Percentiles rank a stretch among this genome's conserved stretches.
Conservation (phyloP, 2,797 vertebrate genomes). For the Sebastes kiyomatsui region DNA sequence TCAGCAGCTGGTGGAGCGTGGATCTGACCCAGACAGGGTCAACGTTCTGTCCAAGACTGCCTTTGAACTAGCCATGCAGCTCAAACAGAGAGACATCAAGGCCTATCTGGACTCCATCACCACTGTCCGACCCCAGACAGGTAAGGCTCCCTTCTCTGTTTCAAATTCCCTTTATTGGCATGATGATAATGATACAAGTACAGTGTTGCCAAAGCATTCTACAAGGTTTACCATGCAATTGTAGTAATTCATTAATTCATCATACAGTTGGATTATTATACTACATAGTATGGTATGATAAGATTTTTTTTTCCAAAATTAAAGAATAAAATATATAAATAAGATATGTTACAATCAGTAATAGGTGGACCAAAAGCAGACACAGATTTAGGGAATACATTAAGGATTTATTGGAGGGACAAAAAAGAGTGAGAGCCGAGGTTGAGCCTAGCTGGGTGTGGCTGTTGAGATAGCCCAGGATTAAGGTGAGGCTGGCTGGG, state of each 20-base stretch:
- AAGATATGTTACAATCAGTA: not conserved
- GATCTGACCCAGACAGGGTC: slow-evolving; percentile 92
- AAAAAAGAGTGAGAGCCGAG: too few species aligned
- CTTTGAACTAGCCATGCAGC: slow-evolving; percentile 91
- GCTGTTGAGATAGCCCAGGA: too few species aligned
- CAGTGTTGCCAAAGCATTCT: not conserved
- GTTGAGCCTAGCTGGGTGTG: too few species aligned
- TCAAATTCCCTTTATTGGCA: not conserved
- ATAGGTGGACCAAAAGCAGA: not conserved
- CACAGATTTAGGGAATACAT: not conserved
- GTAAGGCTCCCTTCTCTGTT: slow-evolving; percentile 63
- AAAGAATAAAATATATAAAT: too few species aligned
- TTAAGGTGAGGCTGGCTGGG: too few species aligned
- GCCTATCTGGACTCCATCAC: slow-evolving; percentile 92
- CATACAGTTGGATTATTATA: not conserved
- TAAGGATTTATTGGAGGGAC: too few species aligned
- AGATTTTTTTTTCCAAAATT: not conserved
- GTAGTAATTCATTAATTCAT: not conserved
- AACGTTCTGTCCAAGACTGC: slow-evolving; percentile 92
- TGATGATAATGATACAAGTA: fast-evolving
- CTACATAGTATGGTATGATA: not conserved
- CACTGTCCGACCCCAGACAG: slow-evolving; percentile 90
- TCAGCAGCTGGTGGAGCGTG: slow-evolving; percentile 92
- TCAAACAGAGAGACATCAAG: slow-evolving; percentile 91
- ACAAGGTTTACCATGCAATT: not conserved